Conservation (phyloP, 2,888 invertebrate species). For the Drosophila multiciliata region DNA sequence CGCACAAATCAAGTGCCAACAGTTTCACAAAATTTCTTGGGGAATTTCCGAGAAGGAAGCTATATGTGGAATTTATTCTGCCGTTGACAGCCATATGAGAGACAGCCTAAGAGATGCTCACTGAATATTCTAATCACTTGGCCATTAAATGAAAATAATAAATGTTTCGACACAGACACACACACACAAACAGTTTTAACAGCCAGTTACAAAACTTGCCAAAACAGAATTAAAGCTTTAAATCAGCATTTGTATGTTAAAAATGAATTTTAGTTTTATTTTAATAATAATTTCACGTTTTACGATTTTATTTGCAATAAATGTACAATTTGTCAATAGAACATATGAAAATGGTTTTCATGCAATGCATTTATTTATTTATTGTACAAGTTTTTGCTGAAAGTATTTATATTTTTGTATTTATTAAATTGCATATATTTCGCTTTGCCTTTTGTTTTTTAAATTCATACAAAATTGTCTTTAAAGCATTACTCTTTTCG, state of each 20-base stretch:
- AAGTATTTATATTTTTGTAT: neutral
- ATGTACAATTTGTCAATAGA: neutral
- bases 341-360: neutral
- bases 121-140: constrained; percentile 38
- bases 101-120: constrained; percentile 3
- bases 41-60: constrained; percentile 19
- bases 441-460: neutral
- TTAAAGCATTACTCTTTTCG: neutral
- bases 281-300: neutral
- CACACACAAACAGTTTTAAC: constrained; percentile 3
- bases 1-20: constrained; percentile 28
- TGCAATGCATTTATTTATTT: neutral
- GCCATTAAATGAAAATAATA: constrained; percentile 38
- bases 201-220: constrained; percentile 22
- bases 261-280: neutral
- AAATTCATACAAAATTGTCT: neutral
- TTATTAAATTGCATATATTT: neutral
- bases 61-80: constrained; percentile 38
- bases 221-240: constrained; percentile 5
- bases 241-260: neutral
- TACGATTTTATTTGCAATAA: neutral
- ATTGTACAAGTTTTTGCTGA: neutral
- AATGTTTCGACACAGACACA: constrained; percentile 32
- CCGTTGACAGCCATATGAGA: constrained; percentile 39
- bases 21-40: neutral